Base-by-base conservation (phyloP, 2,888 invertebrate genomes). In the Exephanes ischioxanthus region DNA sequence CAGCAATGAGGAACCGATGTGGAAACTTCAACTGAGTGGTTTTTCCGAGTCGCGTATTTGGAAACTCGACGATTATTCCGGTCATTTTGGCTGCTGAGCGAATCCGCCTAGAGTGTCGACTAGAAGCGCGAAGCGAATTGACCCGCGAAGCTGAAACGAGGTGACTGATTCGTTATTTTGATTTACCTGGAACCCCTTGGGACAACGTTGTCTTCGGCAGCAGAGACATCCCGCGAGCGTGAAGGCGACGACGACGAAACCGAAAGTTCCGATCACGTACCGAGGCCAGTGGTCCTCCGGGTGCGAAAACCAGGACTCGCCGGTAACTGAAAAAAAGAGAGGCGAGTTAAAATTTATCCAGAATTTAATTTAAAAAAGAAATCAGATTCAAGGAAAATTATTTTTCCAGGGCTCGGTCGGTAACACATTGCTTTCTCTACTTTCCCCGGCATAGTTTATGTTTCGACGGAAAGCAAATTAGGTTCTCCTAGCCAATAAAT, bases 141-240 rank as follows among this genome's bases (percentile, higher is more conserved):
- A 51, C 33, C 37, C 37, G 45, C 41, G 26, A 45, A 45, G 73
- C 45, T 61, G 45, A 58, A 61, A 45, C 26, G 58, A 11, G 58
- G 26, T 11, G 16, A 22, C 14, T 3, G 3, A n/a, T 33, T 19
- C 11, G 22, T 73, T 22, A 55, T 19, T 72, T 53, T 7, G 19
- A 63, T 84, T 83, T 91, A 94, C 94, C 92, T 94, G 91, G 88
- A 94, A 94, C 80, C 94, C 94, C 88, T 93, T 93, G 2, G 92
- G 91, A 87, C 92, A 89, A 71, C 92, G 91, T 82, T 92, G 91
- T 86, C 91, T 91, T 51, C 91, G 91, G 83, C 94, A 94, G 86
- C 94, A 94, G 53, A 93, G 88, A 80, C 94, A 94, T 70, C 94
- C 94, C 9, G 91, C 90, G 9, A 94, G 88, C 77, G 93, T 92